Base-by-base conservation (phyloP, 2,113 vertebrate species). In the Strix uralensis region DNA sequence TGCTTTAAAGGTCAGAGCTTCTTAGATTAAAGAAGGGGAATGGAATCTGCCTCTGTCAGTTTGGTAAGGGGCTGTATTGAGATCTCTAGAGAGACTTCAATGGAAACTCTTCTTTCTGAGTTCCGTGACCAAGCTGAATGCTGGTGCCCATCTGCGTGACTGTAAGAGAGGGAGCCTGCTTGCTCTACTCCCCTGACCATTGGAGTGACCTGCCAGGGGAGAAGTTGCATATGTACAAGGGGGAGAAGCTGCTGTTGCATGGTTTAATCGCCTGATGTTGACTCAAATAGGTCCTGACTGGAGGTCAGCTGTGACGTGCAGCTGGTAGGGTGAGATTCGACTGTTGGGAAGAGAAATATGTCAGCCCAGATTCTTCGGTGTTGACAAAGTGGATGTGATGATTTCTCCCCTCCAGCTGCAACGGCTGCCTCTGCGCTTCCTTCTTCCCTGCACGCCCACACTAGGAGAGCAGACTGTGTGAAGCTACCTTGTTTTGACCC, bases 241-340 rank as follows among this genome's bases (percentile, higher is more conserved):
- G 38, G 63, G 36, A 92, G 83, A 93, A 81, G 86, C 94, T 95
- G 94, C 78, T 89, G 70, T 94, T 81, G 58, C 51, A 73, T 0
- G 0, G 42, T 84, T 91, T 80, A 88, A 59, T 81, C 0, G 3
- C 67, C 74, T 95, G 93, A 88, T 1, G 0, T 95, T 96, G 91
- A 97, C 79, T 95, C 78, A 78, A 87, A 97, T 95, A 65, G 84
- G 86, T 94, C 86, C 86, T 97, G 96, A 97, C 93, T 93, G 82
- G 93, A 96, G 95, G 94, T 97, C 97, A 96, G 91, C 81, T 92
- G 73, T 97, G 97, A 96, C 79, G 52, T 97, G 95, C 91, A 96
- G 96, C 91, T 95, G 93, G 93, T 94, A 81, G 91, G 92, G 93
- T 96, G 94, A 94, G 82, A 96, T 96, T 96, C 1, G 27, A 95